These are phyloP conservation scores for Mirza zaza DNA, from an alignment of 2,113 vertebrate species.

Conservation along the genomic window DNA sequence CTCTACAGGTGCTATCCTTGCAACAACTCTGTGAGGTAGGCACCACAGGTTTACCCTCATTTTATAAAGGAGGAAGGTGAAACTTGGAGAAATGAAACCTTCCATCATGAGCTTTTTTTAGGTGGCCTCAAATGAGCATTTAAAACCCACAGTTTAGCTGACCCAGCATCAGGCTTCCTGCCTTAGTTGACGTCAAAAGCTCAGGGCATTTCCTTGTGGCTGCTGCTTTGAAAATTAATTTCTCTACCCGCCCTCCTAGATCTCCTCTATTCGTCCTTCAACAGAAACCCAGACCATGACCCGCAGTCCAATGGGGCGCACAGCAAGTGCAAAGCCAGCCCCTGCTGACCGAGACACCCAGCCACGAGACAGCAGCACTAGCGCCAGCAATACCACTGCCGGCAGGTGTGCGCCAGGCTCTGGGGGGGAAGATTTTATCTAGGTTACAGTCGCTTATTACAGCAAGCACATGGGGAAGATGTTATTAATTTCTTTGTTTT, in stretches of 20 bases:
- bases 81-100: background rate
- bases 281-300: background rate
- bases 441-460: background rate
- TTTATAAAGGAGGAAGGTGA: background rate
- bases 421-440: background rate
- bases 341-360: background rate
- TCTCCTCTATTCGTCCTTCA: background rate
- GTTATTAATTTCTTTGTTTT: background rate
- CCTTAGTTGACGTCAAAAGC: background rate
- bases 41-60: background rate
- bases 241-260: background rate
- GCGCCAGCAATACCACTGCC: accelerated
- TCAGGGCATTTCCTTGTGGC: background rate
- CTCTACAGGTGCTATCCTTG: background rate
- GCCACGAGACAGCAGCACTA: too few species aligned
- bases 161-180: background rate
- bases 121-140: background rate
- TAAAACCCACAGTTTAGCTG: conserved; percentile 4
- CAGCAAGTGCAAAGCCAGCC: background rate
- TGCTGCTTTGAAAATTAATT: conserved; percentile 8
- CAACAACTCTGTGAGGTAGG: background rate
- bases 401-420: accelerated
- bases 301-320: background rate
- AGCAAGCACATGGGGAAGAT: background rate
- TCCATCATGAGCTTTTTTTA: background rate